Conservation (phyloP, 2,113 vertebrate species). For the Silurus asotus region DNA sequence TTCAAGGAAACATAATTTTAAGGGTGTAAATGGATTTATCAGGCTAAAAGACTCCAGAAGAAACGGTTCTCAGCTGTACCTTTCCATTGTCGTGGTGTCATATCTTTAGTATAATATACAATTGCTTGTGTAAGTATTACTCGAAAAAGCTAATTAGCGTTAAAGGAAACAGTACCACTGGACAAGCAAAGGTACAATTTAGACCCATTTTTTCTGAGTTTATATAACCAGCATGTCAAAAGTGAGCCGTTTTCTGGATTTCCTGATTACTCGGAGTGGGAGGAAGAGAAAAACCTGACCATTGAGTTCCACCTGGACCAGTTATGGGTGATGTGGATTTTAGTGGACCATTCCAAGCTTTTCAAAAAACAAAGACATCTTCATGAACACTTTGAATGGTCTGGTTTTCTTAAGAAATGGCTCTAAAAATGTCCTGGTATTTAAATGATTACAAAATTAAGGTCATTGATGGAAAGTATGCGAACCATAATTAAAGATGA, state of each 20-base stretch:
- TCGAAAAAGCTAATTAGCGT: not conserved
- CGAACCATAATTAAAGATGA: not conserved
- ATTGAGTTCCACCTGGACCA: constrained; percentile 1
- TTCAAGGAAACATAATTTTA: not conserved
- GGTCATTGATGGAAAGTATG: constrained; percentile 10
- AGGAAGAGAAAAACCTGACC: constrained; percentile 22
- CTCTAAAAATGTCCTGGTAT: constrained; percentile 7
- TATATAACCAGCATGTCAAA: constrained; percentile 3
- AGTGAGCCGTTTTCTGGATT: constrained; percentile 6
- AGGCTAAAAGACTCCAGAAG: not conserved
- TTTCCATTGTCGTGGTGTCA: not conserved
- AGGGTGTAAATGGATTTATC: not conserved
- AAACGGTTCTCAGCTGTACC: not conserved
- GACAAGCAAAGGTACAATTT: not conserved
- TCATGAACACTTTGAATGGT: constrained; percentile 10
- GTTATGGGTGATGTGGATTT: constrained; percentile 40
- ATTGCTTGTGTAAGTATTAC: not conserved
- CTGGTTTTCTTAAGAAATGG: constrained; percentile 4
- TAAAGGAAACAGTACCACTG: not conserved
- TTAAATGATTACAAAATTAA: not conserved
- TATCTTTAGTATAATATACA: not conserved
- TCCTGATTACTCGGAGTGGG: not conserved
- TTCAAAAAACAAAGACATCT: constrained; percentile 19
- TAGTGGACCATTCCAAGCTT: constrained; percentile 34
- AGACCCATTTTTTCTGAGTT: not conserved